Percentiles rank a stretch among this genome's conserved stretches.
These are phyloP conservation scores for Athalia cordata DNA, from an alignment of 2,888 invertebrate species.

Conservation along the genomic window DNA sequence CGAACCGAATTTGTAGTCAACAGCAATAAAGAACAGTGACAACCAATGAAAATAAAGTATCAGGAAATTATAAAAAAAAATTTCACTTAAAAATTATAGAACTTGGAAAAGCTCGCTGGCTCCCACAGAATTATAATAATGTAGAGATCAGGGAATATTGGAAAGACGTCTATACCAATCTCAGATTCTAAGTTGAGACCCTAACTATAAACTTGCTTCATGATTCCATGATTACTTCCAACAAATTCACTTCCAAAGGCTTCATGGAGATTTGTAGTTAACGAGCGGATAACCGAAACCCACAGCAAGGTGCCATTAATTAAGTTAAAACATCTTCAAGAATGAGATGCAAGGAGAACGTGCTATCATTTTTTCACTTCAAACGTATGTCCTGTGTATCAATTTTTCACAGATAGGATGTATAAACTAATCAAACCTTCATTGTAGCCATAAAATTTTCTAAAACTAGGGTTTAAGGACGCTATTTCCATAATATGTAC, in stretches of 20 bases:
- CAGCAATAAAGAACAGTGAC: not conserved
- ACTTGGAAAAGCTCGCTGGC: not conserved
- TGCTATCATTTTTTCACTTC: not conserved
- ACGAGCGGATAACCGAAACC: not conserved
- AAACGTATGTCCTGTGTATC: not conserved
- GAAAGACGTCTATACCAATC: no score
- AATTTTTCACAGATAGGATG: not conserved
- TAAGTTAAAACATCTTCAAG: conserved; percentile 26
- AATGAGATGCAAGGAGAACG: not conserved
- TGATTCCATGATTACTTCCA: no score
- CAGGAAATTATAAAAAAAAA: not conserved
- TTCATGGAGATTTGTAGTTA: not conserved
- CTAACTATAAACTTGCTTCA: no score
- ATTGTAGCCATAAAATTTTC: not conserved
- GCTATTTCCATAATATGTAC: conserved; percentile 1
- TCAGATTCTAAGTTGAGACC: no score
- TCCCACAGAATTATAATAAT: no score
- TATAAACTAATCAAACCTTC: not conserved
- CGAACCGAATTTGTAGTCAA: not conserved
- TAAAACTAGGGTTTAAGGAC: not conserved
- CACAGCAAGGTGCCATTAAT: conserved; percentile 40
- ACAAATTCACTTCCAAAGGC: no score
- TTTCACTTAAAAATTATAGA: not conserved
- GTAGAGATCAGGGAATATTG: no score
- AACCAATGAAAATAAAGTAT: not conserved